These are phyloP conservation scores for Amphipoea lucens DNA, from an alignment of 2,888 invertebrate species.

Conservation along the genomic window DNA sequence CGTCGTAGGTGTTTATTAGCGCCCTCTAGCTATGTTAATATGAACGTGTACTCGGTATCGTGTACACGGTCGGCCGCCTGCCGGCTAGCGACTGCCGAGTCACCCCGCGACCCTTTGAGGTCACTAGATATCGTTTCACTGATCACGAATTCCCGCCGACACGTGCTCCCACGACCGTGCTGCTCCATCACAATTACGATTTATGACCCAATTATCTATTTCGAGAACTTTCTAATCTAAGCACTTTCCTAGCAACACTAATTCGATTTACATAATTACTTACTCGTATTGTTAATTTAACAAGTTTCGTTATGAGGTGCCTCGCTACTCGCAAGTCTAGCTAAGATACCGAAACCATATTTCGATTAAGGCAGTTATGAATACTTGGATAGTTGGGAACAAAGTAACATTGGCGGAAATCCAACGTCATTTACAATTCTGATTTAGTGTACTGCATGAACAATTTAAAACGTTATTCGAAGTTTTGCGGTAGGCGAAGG, in stretches of 20 bases:
- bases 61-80: constrained; percentile 50
- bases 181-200: constrained; percentile 70
- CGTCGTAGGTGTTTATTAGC: constrained; percentile 88
- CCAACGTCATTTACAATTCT: constrained; percentile 86
- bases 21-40: constrained; percentile 79
- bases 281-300: constrained; percentile 34
- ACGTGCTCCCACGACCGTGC: constrained; percentile 74
- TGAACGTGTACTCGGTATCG: constrained; percentile 69
- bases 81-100: constrained; percentile 34
- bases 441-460: constrained; percentile 82
- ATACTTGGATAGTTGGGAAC: constrained; percentile 80
- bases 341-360: constrained; percentile 72
- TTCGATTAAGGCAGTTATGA: constrained; percentile 80
- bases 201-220: constrained; percentile 76
- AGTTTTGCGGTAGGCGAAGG: constrained; percentile 68
- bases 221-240: constrained; percentile 57
- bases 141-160: constrained; percentile 81
- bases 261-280: constrained; percentile 61
- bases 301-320: constrained; percentile 38
- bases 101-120: constrained; percentile 80
- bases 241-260: constrained; percentile 59
- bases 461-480: constrained; percentile 78
- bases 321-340: constrained; percentile 56
- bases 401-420: constrained; percentile 86
- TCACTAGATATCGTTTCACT: constrained; percentile 82